phyloP scores from a whole-genome alignment of 1,140 invertebrate genomes.

The Neuroterus valhalla region DNA sequence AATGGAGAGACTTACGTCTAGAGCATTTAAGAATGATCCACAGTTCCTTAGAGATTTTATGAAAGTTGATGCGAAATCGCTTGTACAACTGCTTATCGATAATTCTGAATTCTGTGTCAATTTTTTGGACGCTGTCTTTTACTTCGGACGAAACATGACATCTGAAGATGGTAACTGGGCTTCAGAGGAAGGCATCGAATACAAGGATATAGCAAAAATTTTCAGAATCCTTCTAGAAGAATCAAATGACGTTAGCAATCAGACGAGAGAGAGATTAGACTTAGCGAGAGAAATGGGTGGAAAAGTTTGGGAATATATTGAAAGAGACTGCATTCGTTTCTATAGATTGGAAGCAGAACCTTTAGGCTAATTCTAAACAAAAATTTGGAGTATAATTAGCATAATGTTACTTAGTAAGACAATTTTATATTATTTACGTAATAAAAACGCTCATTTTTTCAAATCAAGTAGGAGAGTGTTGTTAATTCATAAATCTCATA shows the following conservation, averaged over 20 bases:
- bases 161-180: slow-evolving; percentile 65
- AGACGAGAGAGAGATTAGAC: slow-evolving; percentile 56
- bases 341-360: not conserved
- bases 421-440: no score
- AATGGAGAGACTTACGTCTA: slow-evolving; percentile 67
- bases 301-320: slow-evolving; percentile 66
- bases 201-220: slow-evolving; percentile 71
- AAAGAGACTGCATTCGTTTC: slow-evolving; percentile 56
- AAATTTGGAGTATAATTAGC: no score
- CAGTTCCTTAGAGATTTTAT: slow-evolving; percentile 72
- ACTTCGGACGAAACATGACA: slow-evolving; percentile 74
- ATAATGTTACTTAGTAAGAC: no score
- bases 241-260: slow-evolving; percentile 46
- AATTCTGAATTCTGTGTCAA: slow-evolving; percentile 72
- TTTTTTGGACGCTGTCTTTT: slow-evolving; percentile 76
- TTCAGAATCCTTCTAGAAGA: slow-evolving; percentile 65
- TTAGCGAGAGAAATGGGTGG: slow-evolving; percentile 59
- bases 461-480: no score
- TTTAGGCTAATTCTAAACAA: no score
- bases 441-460: no score
- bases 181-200: slow-evolving; percentile 70
- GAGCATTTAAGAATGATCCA: slow-evolving; percentile 70
- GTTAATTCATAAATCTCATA: no score
- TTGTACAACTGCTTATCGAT: slow-evolving; percentile 70
- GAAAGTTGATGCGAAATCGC: slow-evolving; percentile 68